Percentiles rank a stretch among this genome's conserved stretches.
Conservation (phyloP, 2,797 vertebrate species). For the Lithobates sylvaticus region DNA sequence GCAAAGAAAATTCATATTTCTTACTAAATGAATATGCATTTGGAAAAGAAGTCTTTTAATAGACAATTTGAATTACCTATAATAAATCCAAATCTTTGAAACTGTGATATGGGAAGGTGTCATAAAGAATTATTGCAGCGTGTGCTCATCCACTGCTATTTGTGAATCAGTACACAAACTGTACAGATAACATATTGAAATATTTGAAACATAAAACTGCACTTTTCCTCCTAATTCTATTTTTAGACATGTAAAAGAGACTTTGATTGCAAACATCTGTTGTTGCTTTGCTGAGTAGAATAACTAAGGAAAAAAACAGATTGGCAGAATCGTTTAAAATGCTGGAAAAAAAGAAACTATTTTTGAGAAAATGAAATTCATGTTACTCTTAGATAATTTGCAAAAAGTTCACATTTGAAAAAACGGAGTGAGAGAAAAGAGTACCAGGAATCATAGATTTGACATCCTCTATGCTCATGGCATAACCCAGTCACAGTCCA, state of each 20-base stretch:
- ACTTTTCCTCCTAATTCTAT: slow-evolving; percentile 40
- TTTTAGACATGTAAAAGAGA: slow-evolving; percentile 53
- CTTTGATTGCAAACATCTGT: slow-evolving; percentile 59
- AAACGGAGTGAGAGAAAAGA: not conserved
- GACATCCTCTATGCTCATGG: not conserved
- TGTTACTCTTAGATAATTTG: slow-evolving; percentile 9
- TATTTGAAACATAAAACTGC: slow-evolving; percentile 36
- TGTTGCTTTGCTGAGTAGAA: slow-evolving; percentile 48
- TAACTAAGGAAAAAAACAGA: slow-evolving; percentile 58
- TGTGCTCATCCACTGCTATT: not conserved
- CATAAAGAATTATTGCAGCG: not conserved
- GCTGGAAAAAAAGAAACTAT: slow-evolving; percentile 26
- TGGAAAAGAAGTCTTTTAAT: not conserved
- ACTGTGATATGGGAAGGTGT: not conserved
- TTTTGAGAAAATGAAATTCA: slow-evolving; percentile 25
- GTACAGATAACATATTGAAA: slow-evolving; percentile 36
- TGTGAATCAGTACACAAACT: slow-evolving; percentile 20
- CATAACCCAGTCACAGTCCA: too few species aligned
- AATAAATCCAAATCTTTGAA: not conserved
- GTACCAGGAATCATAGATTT: not conserved
- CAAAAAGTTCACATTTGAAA: not conserved
- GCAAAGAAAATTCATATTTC: not conserved
- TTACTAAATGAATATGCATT: not conserved
- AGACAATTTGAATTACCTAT: not conserved
- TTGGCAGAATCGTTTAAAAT: slow-evolving; percentile 50